A percentile compares a stretch with the other conserved stretches of the same genome.
These are phyloP conservation scores for Perizoma flavofasciatum DNA, from an alignment of 2,888 invertebrate species.

Conservation along the genomic window DNA sequence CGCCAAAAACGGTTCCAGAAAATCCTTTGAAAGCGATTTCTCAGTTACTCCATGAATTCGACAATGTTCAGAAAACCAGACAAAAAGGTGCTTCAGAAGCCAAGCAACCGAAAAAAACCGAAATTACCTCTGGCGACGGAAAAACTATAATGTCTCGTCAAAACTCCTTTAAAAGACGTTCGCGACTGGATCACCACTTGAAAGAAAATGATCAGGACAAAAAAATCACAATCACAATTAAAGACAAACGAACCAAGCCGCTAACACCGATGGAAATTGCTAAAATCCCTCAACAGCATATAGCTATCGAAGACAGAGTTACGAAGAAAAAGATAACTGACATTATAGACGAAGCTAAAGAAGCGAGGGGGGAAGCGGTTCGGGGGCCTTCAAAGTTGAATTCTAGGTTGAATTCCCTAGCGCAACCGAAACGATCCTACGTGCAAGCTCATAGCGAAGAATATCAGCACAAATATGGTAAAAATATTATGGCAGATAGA, in stretches of 20 bases:
- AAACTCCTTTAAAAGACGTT: constrained; percentile 44
- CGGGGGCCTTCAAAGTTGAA: constrained; percentile 63
- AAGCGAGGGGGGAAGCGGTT: constrained; percentile 76
- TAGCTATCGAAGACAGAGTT: constrained; percentile 44
- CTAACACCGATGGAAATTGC: constrained; percentile 26
- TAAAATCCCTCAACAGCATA: constrained; percentile 36
- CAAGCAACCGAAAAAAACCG: constrained; percentile 51
- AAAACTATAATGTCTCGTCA: constrained; percentile 43
- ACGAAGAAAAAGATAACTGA: constrained; percentile 59
- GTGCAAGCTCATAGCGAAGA: constrained; percentile 66
- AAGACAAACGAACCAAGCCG: constrained; percentile 39
- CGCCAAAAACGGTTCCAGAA: constrained; percentile 45
- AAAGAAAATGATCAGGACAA: constrained; percentile 43
- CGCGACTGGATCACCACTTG: constrained; percentile 51
- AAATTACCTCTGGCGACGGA: constrained; percentile 41
- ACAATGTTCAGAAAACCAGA: constrained; percentile 64
- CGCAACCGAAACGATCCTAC: constrained; percentile 70
- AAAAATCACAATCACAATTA: constrained; percentile 31
- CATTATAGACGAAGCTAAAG: constrained; percentile 71
- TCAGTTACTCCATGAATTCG: constrained; percentile 68
- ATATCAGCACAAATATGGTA: constrained; percentile 57
- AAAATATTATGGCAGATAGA: constrained; percentile 53
- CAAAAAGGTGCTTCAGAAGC: constrained; percentile 48
- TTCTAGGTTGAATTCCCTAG: constrained; percentile 65
- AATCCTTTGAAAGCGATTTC: constrained; percentile 74